These are phyloP conservation scores for Salpingus planirostris DNA, from an alignment of 2,888 invertebrate species.

Conservation along the genomic window DNA sequence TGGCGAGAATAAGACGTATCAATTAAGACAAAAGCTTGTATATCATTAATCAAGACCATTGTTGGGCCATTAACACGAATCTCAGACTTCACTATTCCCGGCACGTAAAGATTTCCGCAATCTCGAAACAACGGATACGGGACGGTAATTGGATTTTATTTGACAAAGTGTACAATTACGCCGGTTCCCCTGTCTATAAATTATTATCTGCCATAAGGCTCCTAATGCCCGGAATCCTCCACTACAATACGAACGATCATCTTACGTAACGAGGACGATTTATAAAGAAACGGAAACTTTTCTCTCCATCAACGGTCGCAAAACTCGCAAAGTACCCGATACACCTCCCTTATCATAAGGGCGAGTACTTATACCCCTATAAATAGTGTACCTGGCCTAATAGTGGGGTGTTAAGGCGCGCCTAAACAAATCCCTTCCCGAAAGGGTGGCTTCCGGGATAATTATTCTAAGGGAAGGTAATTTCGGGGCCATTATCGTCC, in stretches of 20 bases:
- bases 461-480: too few species aligned
- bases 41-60: slow-evolving; percentile 22
- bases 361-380: too few species aligned
- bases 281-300: too few species aligned
- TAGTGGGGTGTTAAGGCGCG: too few species aligned
- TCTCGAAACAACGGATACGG: slow-evolving; percentile 15
- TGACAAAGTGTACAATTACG: slow-evolving; percentile 20
- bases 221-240: slow-evolving; percentile 3
- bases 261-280: slow-evolving; percentile 1
- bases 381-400: too few species aligned
- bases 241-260: slow-evolving; percentile 5
- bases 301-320: too few species aligned
- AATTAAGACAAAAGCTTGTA: slow-evolving; percentile 20
- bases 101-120: slow-evolving; percentile 19
- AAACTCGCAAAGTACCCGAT: too few species aligned
- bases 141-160: slow-evolving; percentile 20
- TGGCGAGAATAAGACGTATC: slow-evolving; percentile 17
- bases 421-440: too few species aligned
- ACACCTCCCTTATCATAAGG: too few species aligned
- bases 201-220: slow-evolving; percentile 12
- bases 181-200: slow-evolving; percentile 13
- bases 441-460: too few species aligned
- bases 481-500: too few species aligned
- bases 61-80: slow-evolving; percentile 20
- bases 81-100: slow-evolving; percentile 15